Base-by-base conservation (phyloP, 2,797 vertebrate genomes). In the Rhodeus uyekii region DNA sequence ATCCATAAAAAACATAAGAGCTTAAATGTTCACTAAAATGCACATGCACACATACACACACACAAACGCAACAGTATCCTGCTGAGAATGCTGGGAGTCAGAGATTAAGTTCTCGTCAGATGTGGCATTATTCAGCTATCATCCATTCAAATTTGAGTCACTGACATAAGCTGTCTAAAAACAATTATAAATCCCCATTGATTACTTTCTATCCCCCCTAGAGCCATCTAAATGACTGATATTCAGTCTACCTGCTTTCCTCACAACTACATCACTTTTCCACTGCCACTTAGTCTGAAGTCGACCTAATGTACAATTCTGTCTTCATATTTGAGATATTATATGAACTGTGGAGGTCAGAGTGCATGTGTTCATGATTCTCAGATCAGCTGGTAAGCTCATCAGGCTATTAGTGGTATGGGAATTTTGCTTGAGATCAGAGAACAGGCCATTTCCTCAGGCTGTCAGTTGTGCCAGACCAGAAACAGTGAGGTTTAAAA, bases 351-450 rank as follows among this genome's bases (percentile, higher is more conserved):
- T 53, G 9, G 18, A 50, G 63, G 79, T 60, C 65, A 71, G 55
- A 65, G 38, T 32, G 50, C 38, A 46, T 10, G 12, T 0, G 13
- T 50, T 75, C 32, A 55, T 60, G 60, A 9, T 29, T 67, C 44
- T 50, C 12, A 50, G 36, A 76, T 55, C 89, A 89, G 89, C 92
- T 93, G 93, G 83, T 87, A 89, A 93, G 92, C 81, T 82, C 91
- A 93, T 94, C 89, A 90, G 82, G 76, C 78, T 69, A 78, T 82
- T 80, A 36, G 36, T 69, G 27, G 60, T 18, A 76, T 67, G 68
- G 84, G 68, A 87, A 85, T 81, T 86, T 65, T 8, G 8, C 8
- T 36, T 39, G 34, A 58, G 65, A 65, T 64, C 63, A 73, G 76
- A 89, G 86, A 83, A 87, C 85, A 87, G 48, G 14, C 79, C 39